Conservation (phyloP, 2,797 vertebrate species). For the Oreonectes daqikongensis region DNA sequence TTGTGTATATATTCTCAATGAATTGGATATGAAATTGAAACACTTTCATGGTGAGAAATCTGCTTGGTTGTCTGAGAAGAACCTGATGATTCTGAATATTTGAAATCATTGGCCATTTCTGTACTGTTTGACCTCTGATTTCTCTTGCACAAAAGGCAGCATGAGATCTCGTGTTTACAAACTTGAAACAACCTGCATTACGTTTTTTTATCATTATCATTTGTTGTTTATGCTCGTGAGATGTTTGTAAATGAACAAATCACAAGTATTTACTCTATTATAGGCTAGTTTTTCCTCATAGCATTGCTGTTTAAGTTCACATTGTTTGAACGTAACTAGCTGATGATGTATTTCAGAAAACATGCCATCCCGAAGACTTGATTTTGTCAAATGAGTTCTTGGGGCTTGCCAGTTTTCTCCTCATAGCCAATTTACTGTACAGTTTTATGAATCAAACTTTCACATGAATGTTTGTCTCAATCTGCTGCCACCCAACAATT, state of each 20-base stretch:
- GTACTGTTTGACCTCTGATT: constrained; percentile 69
- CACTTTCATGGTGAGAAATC: constrained; percentile 8
- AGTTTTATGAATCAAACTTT: constrained; percentile 79
- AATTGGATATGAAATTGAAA: constrained; percentile 59
- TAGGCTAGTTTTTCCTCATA: constrained; percentile 48
- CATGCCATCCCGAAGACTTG: constrained; percentile 61
- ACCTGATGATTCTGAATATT: constrained; percentile 58
- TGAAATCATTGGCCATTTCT: constrained; percentile 66
- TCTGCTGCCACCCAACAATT: constrained; percentile 79
- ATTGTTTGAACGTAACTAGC: constrained; percentile 62
- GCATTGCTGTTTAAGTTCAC: constrained; percentile 56
- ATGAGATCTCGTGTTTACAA: constrained; percentile 81
- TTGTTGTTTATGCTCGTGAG: constrained; percentile 58
- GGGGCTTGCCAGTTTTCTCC: constrained; percentile 74
- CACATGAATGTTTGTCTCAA: constrained; percentile 80
- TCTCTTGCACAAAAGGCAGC: constrained; percentile 79
- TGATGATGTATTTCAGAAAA: constrained; percentile 58
- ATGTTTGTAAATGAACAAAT: constrained; percentile 47
- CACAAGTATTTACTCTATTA: constrained; percentile 34
- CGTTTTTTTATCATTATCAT: constrained; percentile 55
- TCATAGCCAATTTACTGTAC: constrained; percentile 75
- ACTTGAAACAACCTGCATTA: constrained; percentile 70
- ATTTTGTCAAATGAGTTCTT: constrained; percentile 5
- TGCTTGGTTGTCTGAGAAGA: constrained; percentile 38
- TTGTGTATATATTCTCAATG: constrained; percentile 87